phyloP scores from a whole-genome alignment of 1,140 invertebrate genomes.

The Drosophila melanogaster region DNA sequence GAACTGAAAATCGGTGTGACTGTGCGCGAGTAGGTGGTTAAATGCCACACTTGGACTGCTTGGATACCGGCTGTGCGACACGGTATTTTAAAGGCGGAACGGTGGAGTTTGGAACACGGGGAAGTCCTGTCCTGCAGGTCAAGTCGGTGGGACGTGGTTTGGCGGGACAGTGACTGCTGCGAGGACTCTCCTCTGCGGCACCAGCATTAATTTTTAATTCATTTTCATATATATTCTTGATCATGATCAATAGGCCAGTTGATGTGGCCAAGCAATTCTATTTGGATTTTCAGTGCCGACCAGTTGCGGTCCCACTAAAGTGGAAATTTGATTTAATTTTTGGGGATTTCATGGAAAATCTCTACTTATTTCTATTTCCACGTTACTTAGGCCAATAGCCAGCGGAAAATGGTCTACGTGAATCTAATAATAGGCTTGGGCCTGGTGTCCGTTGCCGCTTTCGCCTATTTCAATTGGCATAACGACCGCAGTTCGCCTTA shows the following conservation, averaged over 20 bases:
- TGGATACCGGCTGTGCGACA: neutral
- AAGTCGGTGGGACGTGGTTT: too few relatives aligned
- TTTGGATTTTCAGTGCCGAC: neutral
- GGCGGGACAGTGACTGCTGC: too few relatives aligned
- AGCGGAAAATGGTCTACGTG: conserved; percentile 43
- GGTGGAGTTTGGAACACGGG: too few relatives aligned
- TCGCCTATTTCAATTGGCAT: conserved; percentile 22
- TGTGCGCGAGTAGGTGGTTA: too few relatives aligned
- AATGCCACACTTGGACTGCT: neutral
- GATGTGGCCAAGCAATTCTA: too few relatives aligned
- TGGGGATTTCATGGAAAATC: conserved; percentile 25
- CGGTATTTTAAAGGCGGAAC: neutral
- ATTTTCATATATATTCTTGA: too few relatives aligned
- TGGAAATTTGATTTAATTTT: conserved; percentile 12
- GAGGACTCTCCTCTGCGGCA: too few relatives aligned
- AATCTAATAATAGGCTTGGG: conserved; percentile 25
- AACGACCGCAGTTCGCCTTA: neutral
- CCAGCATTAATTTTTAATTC: too few relatives aligned
- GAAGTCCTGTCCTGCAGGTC: too few relatives aligned
- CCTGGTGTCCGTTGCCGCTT: conserved; percentile 15
- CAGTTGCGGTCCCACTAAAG: conserved; percentile 2
- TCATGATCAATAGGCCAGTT: too few relatives aligned
- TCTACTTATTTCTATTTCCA: too few relatives aligned
- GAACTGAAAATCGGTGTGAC: conserved; percentile 40
- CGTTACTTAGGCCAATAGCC: conserved; percentile 6